These are phyloP conservation scores for Copidosoma aretas DNA, from an alignment of 2,888 invertebrate genomes.

Conservation along the genomic window DNA sequence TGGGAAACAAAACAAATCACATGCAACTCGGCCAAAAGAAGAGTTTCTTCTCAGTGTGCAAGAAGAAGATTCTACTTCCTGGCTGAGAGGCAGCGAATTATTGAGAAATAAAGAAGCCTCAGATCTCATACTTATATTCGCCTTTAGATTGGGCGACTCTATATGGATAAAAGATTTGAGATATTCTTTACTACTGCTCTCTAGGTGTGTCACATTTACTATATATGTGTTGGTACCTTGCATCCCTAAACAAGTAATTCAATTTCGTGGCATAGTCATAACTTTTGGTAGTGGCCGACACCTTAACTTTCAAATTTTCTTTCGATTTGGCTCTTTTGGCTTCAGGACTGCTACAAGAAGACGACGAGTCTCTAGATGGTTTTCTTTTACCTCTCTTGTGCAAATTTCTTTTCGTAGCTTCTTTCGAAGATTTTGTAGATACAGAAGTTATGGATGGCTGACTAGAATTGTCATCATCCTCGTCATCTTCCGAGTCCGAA, in stretches of 20 bases:
- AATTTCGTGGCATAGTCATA: conserved; percentile 88
- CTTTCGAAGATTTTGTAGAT: conserved; percentile 71
- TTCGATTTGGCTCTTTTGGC: conserved; percentile 59
- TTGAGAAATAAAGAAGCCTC: too few relatives aligned
- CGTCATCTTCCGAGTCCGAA: conserved; percentile 61
- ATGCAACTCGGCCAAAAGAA: too few relatives aligned
- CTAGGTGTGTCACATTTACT: too few relatives aligned
- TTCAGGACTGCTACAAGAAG: conserved; percentile 53
- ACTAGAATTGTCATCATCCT: conserved; percentile 64
- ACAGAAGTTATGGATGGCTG: conserved; percentile 81
- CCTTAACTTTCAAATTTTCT: conserved; percentile 51
- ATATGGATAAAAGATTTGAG: too few relatives aligned
- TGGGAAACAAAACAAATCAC: not conserved
- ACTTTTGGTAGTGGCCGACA: conserved; percentile 66
- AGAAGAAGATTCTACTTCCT: too few relatives aligned
- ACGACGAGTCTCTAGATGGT: conserved; percentile 56
- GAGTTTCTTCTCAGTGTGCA: too few relatives aligned
- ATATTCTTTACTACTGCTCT: too few relatives aligned
- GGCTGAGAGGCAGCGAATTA: too few relatives aligned
- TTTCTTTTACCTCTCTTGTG: conserved; percentile 56
- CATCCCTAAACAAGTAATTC: conserved; percentile 93
- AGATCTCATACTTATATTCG: too few relatives aligned
- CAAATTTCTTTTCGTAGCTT: conserved; percentile 57
- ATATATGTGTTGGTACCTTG: conserved; percentile 64
- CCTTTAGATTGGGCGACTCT: too few relatives aligned